Conservation (phyloP, 1,140 invertebrate genomes). For the Drosophila willistoni region DNA sequence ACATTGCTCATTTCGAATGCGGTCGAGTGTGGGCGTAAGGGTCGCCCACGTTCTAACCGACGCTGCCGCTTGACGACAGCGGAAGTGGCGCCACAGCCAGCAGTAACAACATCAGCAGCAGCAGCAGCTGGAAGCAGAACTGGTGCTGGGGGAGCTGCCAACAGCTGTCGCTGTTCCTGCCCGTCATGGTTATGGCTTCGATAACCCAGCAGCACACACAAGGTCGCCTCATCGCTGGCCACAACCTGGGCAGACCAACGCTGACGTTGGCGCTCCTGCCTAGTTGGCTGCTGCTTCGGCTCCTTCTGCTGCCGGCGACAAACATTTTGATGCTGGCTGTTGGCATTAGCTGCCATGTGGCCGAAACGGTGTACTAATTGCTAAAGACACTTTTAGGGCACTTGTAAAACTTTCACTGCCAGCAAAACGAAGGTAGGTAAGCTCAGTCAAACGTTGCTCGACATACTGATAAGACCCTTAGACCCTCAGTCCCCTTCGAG, state of each 20-base stretch:
- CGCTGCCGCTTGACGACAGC: slow-evolving; percentile 57
- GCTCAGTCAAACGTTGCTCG: slow-evolving; percentile 36
- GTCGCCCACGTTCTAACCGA: slow-evolving; percentile 50
- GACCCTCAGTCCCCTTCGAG: background rate
- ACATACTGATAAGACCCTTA: slow-evolving; percentile 36
- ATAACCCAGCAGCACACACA: slow-evolving; percentile 56
- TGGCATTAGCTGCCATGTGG: slow-evolving; percentile 12
- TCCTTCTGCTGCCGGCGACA: background rate
- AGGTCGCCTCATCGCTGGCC: slow-evolving; percentile 47
- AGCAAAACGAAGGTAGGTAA: slow-evolving; percentile 21
- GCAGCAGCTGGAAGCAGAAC: background rate
- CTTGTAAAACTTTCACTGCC: slow-evolving; percentile 15
- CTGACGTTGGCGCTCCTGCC: slow-evolving; percentile 38
- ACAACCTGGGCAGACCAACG: slow-evolving; percentile 68
- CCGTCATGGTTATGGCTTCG: slow-evolving; percentile 51
- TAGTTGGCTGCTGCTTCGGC: background rate
- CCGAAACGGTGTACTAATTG: background rate
- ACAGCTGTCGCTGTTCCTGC: slow-evolving; percentile 16
- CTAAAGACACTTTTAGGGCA: slow-evolving; percentile 11
- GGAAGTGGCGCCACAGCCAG: slow-evolving; percentile 58
- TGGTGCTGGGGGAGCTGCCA: slow-evolving; percentile 7
- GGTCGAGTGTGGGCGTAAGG: slow-evolving; percentile 57
- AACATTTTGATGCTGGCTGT: slow-evolving; percentile 2
- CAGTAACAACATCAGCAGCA: background rate
- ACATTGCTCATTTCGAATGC: slow-evolving; percentile 73